Conservation (phyloP, 2,113 vertebrate genomes). For the Grammomys surdaster region DNA sequence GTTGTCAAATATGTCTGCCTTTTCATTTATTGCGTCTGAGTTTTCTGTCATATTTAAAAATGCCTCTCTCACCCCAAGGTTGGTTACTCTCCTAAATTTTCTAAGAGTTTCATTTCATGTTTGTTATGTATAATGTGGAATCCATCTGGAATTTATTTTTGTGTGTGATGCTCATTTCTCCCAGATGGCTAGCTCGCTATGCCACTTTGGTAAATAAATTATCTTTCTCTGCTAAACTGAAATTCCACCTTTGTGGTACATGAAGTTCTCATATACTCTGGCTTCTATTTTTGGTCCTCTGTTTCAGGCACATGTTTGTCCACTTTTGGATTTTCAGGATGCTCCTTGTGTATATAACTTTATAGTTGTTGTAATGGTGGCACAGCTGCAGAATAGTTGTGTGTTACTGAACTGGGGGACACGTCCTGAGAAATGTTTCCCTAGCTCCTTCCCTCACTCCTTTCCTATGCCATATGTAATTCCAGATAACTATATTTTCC, state of each 20-base stretch:
- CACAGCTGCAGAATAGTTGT: background rate
- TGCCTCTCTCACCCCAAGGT: constrained; percentile 52
- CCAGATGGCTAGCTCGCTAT: constrained; percentile 72
- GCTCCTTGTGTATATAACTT: constrained; percentile 41
- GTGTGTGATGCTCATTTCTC: constrained; percentile 73
- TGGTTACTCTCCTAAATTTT: constrained; percentile 67
- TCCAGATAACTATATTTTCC: background rate
- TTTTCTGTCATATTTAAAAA: constrained; percentile 66
- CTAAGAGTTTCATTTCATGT: constrained; percentile 68
- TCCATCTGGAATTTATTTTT: constrained; percentile 79
- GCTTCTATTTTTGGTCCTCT: constrained; percentile 2
- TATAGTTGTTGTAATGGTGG: background rate
- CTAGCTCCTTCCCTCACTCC: background rate
- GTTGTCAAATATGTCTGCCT: constrained; percentile 65
- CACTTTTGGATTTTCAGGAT: constrained; percentile 8
- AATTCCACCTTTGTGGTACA: constrained; percentile 71
- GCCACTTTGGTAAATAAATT: constrained; percentile 71
- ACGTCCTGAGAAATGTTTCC: background rate
- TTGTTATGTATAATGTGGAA: constrained; percentile 69
- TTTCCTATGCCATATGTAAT: background rate
- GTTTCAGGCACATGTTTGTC: background rate
- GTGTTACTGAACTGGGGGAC: background rate
- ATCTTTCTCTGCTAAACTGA: constrained; percentile 60
- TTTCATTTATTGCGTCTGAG: constrained; percentile 61
- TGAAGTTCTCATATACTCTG: background rate